These are phyloP conservation scores for Eristalis arbustorum DNA, from an alignment of 2,888 invertebrate genomes.

Conservation along the genomic window DNA sequence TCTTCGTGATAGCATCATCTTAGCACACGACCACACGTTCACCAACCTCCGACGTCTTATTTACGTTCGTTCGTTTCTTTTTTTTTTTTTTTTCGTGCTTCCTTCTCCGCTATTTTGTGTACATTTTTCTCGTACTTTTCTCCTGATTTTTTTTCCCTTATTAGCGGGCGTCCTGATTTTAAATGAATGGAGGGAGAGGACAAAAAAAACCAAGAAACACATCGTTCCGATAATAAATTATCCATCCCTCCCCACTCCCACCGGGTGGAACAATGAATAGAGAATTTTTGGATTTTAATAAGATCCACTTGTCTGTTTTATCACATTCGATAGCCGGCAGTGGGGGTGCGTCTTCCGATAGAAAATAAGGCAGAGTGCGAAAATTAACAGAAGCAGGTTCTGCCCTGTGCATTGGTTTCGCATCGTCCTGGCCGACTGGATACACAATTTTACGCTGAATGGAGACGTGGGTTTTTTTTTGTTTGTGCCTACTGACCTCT, in stretches of 20 bases:
- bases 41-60: constrained; percentile 42
- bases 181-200: neutral
- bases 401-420: neutral
- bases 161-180: constrained; percentile 19
- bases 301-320: constrained; percentile 56
- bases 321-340: neutral
- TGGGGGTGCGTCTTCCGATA: neutral
- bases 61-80: constrained; percentile 9
- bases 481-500: constrained; percentile 26
- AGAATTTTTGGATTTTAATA: constrained; percentile 53
- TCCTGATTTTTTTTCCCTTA: constrained; percentile 37
- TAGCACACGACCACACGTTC: constrained; percentile 26
- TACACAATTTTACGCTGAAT: constrained; percentile 46
- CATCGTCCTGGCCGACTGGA: constrained; percentile 9
- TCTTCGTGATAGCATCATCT: constrained; percentile 47
- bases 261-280: constrained; percentile 35
- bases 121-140: constrained; percentile 10
- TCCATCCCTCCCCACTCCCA: constrained; percentile 45
- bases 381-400: constrained; percentile 12
- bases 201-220: constrained; percentile 21
- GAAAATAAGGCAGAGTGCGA: neutral
- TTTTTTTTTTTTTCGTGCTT: neutral
- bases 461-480: constrained; percentile 7
- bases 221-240: constrained; percentile 64
- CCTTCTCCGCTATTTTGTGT: neutral